Evolutionary conservation across 2,113 vertebrate genomes (phyloP), one percentile per base, ranked within the genome.

Genomic region (Alligator sinensis): DNA sequence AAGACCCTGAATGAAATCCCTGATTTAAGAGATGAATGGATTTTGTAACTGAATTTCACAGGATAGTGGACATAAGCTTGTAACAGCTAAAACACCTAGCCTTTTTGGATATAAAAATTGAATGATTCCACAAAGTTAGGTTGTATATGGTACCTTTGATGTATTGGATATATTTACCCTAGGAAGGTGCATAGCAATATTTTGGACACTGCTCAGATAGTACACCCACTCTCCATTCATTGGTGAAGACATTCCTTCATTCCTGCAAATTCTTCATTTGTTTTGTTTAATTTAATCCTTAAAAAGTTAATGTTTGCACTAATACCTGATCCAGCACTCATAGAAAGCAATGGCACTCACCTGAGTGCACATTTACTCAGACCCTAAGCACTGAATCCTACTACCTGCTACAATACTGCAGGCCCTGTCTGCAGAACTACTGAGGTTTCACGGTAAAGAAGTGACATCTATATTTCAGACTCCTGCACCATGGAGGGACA

Each of bases 1-100:
- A 97, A 94, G 75, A 84, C 76, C 80, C 82, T 94, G 76, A 96
- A 81, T 84, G 77, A 97, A 97, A 92, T 77, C n/a, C n/a, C 61
- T 93, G 82, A 82, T 77, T 93, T 88, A 86, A 55, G 64, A 90
- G 24, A 21, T n/a, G 4, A 38, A 88, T 86, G 30, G 38, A 28
- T 14, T 94, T 82, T 77, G n/a, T 88, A 55, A 57, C 57, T 84
- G n/a, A 3, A 86, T 91, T 87, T 79, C 47, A 57, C 1, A 8
- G 84, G 30, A 75, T 68, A 90, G 66, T 8, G 30, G 9, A 21
- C 34, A 70, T 19, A 80, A 92, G 30, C 7, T 4, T 79, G 85
- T 63, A 63, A 14, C 63, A 82, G 61, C 22, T 27, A 63, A 62
- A 62, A 62, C n/a, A 24, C 30, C 47, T 34, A n/a, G 7, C 55